A percentile compares a stretch with the other conserved stretches of the same genome.
Evolutionary conservation across 2,113 vertebrate species (phyloP).

Genomic region (Phylloscopus whistleri): DNA sequence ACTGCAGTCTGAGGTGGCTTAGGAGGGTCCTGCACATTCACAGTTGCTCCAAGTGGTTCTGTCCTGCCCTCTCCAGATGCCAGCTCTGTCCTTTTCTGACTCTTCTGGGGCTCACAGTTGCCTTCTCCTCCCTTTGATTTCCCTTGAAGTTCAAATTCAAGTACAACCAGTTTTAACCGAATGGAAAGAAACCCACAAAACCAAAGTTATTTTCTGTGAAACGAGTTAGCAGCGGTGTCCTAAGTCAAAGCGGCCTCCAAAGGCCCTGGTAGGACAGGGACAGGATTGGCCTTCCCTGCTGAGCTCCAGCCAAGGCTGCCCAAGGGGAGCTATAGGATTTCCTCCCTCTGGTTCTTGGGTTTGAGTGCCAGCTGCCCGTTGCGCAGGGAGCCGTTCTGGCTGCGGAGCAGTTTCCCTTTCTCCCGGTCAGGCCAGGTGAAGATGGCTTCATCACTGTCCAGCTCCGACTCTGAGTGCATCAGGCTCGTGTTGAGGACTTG

Average conservation of each 20-base stretch:
- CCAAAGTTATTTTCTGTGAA: not conserved
- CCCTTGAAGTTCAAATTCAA: slow-evolving; percentile 69
- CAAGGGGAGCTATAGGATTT: slow-evolving; percentile 69
- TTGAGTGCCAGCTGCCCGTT: slow-evolving; percentile 85
- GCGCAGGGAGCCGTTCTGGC: slow-evolving; percentile 90
- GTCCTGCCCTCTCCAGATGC: not conserved
- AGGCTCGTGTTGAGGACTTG: slow-evolving; percentile 87
- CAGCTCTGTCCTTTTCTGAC: not conserved
- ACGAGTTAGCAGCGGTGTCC: slow-evolving; percentile 35
- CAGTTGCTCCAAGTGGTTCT: slow-evolving; percentile 20
- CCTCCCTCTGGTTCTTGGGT: slow-evolving; percentile 81
- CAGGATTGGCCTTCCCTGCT: not conserved
- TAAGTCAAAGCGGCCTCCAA: not conserved
- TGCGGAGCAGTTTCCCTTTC: slow-evolving; percentile 86
- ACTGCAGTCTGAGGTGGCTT: not conserved
- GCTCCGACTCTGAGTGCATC: slow-evolving; percentile 95
- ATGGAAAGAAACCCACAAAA: slow-evolving; percentile 52
- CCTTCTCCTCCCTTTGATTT: slow-evolving; percentile 43
- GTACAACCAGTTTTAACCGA: slow-evolving; percentile 64
- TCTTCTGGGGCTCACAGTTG: slow-evolving; percentile 60
- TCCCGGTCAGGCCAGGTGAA: slow-evolving; percentile 92
- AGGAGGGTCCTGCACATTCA: not conserved
- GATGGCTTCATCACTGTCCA: slow-evolving; percentile 93
- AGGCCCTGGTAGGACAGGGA: not conserved
- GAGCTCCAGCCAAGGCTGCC: not conserved